Evolutionary conservation across 2,888 invertebrate genomes (phyloP), one percentile per base, ranked within the genome.

Genomic region (Scrobipalpa costella): DNA sequence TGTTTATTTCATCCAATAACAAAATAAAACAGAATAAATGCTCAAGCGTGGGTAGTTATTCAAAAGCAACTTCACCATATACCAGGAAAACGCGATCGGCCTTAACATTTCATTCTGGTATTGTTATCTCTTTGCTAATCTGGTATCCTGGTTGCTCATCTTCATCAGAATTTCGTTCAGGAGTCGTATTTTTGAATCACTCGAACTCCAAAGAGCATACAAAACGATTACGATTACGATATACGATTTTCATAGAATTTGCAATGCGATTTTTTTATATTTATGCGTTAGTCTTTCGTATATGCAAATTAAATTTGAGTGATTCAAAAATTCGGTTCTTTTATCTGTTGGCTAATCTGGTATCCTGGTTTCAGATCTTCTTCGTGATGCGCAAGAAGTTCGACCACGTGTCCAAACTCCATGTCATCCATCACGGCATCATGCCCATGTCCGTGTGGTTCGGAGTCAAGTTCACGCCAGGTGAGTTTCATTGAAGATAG

Each of bases 391-490:
- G 98, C 64, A 98, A 98, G 93, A 98, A 98, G 85, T 95, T 95
- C 83, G 95, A 96, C 83, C 98, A 98, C 79, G 95, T 98, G 67
- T 96, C 97, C 59, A 96, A 96, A 21, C 93, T 98, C 44, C 98
- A 98, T 82, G 98, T 98, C 59, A 97, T 98, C 74, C 98, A 98
- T 85, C 98, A 98, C 80, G 98, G 98, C 57, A 95, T 97, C 70
- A 98, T 98, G 98, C 98, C 98, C 5, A 94, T 98, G 84, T 97
- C 97, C 8, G 98, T 97, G 64, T 97, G 97, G 97, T 96, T 96
- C 84, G 97, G 97, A 64, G 96, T 97, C 69, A 96, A 96, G 84
- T 97, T 96, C 85, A 96, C 95, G 0, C 96, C 96, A 81, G 97
- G 97, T 95, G 78, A 86, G 92, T 91, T 13, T n/a, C n/a, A 8